These are phyloP conservation scores for Trichopria drosophilae DNA, from an alignment of 2,888 invertebrate species.

Conservation along the genomic window DNA sequence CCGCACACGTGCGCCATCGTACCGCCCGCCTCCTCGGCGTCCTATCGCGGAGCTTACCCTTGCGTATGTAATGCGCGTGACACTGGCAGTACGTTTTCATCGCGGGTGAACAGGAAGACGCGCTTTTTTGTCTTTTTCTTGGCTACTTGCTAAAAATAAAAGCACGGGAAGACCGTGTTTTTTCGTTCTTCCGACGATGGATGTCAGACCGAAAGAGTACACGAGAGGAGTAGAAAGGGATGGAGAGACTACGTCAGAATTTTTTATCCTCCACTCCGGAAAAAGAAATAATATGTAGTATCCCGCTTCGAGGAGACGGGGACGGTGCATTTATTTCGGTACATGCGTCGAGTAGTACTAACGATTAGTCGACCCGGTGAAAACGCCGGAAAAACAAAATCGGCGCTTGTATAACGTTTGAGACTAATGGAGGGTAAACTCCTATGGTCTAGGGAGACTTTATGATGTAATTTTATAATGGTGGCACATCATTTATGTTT, in stretches of 20 bases:
- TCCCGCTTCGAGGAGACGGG: conserved; percentile 30
- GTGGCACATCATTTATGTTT: no score
- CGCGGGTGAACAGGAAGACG: conserved; percentile 9
- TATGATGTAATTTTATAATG: no score
- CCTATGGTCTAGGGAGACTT: no score
- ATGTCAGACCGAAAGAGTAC: conserved; percentile 11
- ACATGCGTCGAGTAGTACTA: conserved; percentile 8
- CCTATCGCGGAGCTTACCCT: no score
- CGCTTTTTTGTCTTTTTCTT: not conserved
- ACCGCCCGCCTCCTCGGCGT: no score
- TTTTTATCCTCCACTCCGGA: conserved; percentile 17
- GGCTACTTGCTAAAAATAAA: conserved; percentile 18
- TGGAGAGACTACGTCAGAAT: conserved; percentile 17
- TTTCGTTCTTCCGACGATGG: conserved; percentile 1
- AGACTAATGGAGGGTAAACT: no score
- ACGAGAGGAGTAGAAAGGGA: conserved; percentile 8
- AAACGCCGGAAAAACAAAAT: conserved; percentile 34
- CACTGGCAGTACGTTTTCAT: not conserved
- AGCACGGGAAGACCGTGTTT: not conserved
- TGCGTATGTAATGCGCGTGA: conserved; percentile 4
- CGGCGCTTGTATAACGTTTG: no score
- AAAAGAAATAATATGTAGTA: conserved; percentile 42
- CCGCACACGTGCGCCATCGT: no score
- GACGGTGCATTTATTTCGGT: conserved; percentile 17
- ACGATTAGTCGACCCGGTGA: conserved; percentile 36